These are phyloP conservation scores for Protobothrops mucrosquamatus DNA, from an alignment of 2,113 vertebrate genomes.

Conservation along the genomic window DNA sequence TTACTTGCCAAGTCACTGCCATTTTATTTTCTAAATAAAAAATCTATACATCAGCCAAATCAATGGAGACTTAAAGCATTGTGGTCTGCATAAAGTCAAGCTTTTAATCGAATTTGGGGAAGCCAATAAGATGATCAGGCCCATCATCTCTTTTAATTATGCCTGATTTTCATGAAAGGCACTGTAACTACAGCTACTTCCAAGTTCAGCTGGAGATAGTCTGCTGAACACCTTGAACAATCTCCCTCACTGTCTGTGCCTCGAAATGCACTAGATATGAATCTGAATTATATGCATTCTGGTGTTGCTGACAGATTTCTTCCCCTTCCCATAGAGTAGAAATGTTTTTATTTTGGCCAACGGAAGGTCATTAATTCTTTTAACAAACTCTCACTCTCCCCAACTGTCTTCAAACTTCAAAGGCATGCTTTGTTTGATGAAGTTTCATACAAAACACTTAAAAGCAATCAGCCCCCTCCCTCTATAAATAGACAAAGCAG, in stretches of 20 bases:
- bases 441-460: neutral
- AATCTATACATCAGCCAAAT: constrained; percentile 27
- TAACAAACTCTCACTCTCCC: neutral
- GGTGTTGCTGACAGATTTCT: neutral
- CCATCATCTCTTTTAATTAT: constrained; percentile 49
- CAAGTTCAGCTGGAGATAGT: neutral
- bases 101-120: neutral
- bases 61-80: constrained; percentile 32
- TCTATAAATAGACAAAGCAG: neutral
- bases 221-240: constrained; percentile 27
- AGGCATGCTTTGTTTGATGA: neutral
- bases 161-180: neutral
- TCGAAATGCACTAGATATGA: neutral
- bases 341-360: neutral
- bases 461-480: neutral
- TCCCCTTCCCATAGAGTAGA: neutral
- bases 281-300: neutral
- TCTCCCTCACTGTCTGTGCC: constrained; percentile 21
- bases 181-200: neutral
- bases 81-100: constrained; percentile 41
- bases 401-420: neutral
- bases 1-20: constrained; percentile 58
- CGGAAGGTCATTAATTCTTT: neutral
- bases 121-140: constrained; percentile 38
- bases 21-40: constrained; percentile 62